Conservation (phyloP, 2,113 vertebrate genomes). For the Sphyrna mokarran region DNA sequence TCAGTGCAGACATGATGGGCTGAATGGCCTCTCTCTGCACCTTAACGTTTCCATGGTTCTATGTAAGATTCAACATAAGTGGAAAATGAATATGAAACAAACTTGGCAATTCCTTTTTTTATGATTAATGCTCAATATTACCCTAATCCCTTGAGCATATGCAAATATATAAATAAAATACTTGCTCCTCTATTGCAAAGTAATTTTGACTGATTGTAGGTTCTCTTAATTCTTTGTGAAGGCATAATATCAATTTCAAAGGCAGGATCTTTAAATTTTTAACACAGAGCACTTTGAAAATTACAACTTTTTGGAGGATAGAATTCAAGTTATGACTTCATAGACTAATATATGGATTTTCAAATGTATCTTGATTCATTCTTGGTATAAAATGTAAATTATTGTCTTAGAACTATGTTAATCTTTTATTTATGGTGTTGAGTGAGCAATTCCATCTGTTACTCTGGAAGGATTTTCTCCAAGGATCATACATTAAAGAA, state of each 20-base stretch:
- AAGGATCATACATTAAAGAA: constrained; percentile 17
- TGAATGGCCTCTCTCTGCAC: background rate
- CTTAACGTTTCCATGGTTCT: too few relatives aligned
- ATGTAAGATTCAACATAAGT: background rate
- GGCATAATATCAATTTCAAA: constrained; percentile 33
- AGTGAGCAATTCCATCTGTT: constrained; percentile 28
- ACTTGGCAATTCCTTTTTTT: background rate
- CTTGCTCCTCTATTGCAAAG: background rate
- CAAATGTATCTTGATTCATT: background rate
- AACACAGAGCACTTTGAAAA: background rate
- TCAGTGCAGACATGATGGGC: background rate
- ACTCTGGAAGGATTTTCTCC: background rate
- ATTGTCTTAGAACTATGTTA: background rate
- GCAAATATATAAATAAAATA: constrained; percentile 23
- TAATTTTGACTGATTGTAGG: background rate
- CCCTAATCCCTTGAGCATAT: background rate
- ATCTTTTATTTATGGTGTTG: constrained; percentile 28
- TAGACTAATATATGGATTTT: constrained; percentile 23
- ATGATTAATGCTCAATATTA: background rate
- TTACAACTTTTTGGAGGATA: background rate
- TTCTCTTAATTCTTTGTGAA: background rate
- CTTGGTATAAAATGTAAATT: constrained; percentile 14
- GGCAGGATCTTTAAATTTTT: constrained; percentile 26
- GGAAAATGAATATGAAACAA: background rate
- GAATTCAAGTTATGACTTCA: background rate